phyloP scores from a whole-genome alignment of 1,140 invertebrate genomes.

The Whitmania pigra region DNA sequence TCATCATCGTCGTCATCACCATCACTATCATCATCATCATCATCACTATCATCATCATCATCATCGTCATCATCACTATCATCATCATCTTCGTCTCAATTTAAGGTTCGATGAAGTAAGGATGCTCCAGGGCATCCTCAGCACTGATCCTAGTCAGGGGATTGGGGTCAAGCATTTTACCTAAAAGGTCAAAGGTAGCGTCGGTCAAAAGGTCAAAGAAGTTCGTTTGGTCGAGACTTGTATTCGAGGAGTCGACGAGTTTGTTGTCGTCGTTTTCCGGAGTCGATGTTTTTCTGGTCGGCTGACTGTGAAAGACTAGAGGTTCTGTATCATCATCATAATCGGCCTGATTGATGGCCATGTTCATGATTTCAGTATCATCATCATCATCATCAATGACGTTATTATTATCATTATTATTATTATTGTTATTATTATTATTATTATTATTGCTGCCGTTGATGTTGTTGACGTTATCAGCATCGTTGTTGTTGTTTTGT shows the following conservation, averaged over 20 bases:
- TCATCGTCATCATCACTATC: neutral
- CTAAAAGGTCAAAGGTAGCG: constrained; percentile 36
- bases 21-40: neutral
- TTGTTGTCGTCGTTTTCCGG: too few relatives aligned
- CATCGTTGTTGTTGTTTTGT: neutral
- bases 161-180: constrained; percentile 37
- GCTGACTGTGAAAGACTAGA: too few relatives aligned
- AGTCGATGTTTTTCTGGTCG: too few relatives aligned
- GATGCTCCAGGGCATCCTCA: constrained; percentile 35
- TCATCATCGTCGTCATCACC: neutral
- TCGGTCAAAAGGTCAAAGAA: constrained; percentile 29
- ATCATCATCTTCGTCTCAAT: neutral
- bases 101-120: constrained; percentile 30
- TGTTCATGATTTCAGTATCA: neutral
- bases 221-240: neutral
- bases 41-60: neutral
- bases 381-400: neutral
- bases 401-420: neutral
- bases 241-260: too few relatives aligned
- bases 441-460: neutral
- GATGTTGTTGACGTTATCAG: neutral
- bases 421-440: neutral
- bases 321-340: too few relatives aligned
- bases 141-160: constrained; percentile 38
- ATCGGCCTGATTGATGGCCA: too few relatives aligned